A percentile compares a stretch with the other conserved stretches of the same genome.
phyloP scores from a whole-genome alignment of 2,797 vertebrate genomes.

The Astyanax mexicanus region DNA sequence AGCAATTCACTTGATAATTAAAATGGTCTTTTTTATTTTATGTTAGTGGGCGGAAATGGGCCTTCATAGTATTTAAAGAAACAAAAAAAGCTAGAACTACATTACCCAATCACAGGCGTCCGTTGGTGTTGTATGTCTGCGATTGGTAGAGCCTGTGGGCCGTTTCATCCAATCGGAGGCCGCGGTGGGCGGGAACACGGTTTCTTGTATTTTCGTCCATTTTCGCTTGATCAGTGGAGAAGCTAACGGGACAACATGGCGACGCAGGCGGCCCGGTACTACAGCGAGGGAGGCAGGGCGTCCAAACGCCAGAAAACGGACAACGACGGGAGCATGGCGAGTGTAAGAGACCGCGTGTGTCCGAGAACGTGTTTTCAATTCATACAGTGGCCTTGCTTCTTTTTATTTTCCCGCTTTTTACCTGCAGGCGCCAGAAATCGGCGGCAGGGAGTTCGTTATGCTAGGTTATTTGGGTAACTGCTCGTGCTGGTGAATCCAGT shows the following conservation, averaged over 20 bases:
- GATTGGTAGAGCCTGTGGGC: not conserved
- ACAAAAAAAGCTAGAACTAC: not conserved
- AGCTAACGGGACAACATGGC: constrained; percentile 83
- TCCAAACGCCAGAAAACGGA: constrained; percentile 94
- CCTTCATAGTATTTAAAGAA: not conserved
- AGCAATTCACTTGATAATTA: no score
- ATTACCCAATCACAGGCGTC: not conserved
- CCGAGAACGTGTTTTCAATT: not conserved
- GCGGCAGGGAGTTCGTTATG: no score
- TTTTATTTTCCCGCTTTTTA: not conserved
- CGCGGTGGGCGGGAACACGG: constrained; percentile 7
- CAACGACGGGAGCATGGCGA: constrained; percentile 81
- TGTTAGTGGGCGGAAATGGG: no score
- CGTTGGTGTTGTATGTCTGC: not conserved
- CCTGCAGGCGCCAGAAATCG: not conserved
- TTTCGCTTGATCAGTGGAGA: constrained; percentile 43
- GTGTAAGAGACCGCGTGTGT: not conserved
- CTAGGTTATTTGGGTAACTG: no score
- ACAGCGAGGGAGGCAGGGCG: constrained; percentile 91
- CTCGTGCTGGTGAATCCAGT: no score
- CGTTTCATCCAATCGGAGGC: not conserved
- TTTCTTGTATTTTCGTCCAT: constrained; percentile 55
- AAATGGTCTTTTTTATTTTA: no score
- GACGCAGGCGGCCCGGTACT: constrained; percentile 85
- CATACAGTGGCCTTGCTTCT: not conserved